Evolutionary conservation across 2,113 vertebrate species (phyloP).

Genomic region (Neodon shergylaensis): DNA sequence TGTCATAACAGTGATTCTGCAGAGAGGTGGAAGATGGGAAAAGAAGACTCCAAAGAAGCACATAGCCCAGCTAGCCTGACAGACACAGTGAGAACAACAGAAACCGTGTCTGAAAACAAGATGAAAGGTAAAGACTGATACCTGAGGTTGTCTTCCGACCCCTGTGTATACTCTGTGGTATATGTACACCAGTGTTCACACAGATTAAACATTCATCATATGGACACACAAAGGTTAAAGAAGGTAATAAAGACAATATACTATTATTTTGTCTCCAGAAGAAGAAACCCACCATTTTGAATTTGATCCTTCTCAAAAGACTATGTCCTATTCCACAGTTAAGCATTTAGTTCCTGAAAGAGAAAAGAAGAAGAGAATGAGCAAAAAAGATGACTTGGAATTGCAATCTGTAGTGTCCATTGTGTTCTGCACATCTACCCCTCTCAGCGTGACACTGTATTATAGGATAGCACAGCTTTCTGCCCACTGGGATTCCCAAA

Average conservation of each 20-base stretch:
- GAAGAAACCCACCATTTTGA: neutral
- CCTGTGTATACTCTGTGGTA: neutral
- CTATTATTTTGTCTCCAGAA: neutral
- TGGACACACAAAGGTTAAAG: neutral
- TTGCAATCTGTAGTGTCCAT: neutral
- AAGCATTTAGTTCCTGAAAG: neutral
- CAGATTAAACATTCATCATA: no score
- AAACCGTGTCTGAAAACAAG: no score
- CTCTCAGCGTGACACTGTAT: neutral
- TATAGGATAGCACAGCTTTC: neutral
- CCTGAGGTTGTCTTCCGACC: neutral
- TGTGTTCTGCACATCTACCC: neutral
- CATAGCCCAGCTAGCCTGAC: neutral
- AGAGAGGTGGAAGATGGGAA: neutral
- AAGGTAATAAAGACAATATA: neutral
- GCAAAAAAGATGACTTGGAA: constrained; percentile 13
- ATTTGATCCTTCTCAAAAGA: neutral
- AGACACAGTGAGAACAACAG: neutral
- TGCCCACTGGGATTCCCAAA: neutral
- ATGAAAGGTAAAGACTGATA: no score
- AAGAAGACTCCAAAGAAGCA: neutral
- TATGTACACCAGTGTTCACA: neutral
- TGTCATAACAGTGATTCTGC: neutral
- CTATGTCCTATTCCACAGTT: neutral
- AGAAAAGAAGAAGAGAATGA: neutral